A percentile compares a stretch with the other conserved stretches of the same genome.
These are phyloP conservation scores for Morpho achilles DNA, from an alignment of 2,888 invertebrate genomes.

Conservation along the genomic window DNA sequence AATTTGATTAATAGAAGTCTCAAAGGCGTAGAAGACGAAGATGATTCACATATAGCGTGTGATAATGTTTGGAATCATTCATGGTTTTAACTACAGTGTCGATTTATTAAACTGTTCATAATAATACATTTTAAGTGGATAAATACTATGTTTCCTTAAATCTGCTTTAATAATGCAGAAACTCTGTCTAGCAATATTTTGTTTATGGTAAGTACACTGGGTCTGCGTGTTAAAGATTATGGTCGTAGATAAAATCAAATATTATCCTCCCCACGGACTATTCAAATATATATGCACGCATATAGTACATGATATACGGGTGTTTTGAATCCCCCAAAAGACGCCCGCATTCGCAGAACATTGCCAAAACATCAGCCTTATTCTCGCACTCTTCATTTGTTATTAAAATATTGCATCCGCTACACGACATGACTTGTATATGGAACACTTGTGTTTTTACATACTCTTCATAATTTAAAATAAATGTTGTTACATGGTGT, in stretches of 20 bases:
- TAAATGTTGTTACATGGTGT: no score
- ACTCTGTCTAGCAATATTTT: constrained; percentile 25
- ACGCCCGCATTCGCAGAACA: constrained; percentile 15
- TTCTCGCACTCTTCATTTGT: constrained; percentile 40
- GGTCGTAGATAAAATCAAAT: constrained; percentile 56
- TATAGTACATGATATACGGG: constrained; percentile 2
- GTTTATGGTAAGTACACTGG: constrained; percentile 35
- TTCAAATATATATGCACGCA: constrained; percentile 7
- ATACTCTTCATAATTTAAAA: no score
- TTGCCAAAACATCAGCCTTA: constrained; percentile 25
- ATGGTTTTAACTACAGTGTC: no score
- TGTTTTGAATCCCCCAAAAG: constrained; percentile 14
- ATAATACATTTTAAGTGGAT: no score
- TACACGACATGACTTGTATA: constrained; percentile 3
- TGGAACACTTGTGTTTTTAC: no score
- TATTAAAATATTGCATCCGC: constrained; percentile 47
- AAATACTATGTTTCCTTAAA: no score
- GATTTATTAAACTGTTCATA: no score
- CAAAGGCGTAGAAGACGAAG: no score
- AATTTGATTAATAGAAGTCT: no score
- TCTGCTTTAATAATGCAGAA: neutral
- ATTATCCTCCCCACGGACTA: constrained; percentile 37
- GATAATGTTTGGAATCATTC: no score
- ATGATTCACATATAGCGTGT: no score
- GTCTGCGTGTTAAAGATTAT: constrained; percentile 54